phyloP scores from a whole-genome alignment of 2,113 vertebrate species.

The Festucalex cinctus region DNA sequence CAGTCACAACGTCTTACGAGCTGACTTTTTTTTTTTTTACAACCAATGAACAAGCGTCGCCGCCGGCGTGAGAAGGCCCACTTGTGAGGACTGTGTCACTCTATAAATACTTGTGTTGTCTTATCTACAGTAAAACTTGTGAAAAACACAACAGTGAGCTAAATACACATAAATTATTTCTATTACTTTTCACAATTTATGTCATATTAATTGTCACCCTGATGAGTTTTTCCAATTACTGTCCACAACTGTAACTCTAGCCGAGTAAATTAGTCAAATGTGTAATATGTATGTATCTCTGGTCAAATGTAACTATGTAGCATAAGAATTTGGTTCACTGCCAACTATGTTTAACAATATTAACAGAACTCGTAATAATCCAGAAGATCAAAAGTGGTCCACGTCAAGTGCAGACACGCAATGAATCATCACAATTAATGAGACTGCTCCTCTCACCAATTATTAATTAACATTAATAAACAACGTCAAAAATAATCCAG shows the following conservation, averaged over 20 bases:
- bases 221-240: too few species aligned
- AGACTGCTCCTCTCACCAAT: background rate
- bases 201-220: too few species aligned
- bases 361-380: background rate
- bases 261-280: too few species aligned
- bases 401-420: background rate
- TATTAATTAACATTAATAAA: background rate
- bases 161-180: background rate
- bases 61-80: conserved; percentile 2
- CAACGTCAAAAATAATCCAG: background rate
- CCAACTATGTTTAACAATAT: too few species aligned
- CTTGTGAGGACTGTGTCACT: conserved; percentile 8
- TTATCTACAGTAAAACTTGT: conserved; percentile 5
- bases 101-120: conserved; percentile 9
- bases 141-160: background rate
- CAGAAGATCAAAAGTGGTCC: background rate
- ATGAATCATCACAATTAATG: background rate
- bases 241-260: too few species aligned
- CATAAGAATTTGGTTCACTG: too few species aligned
- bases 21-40: conserved; percentile 28
- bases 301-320: too few species aligned
- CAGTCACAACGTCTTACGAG: background rate
- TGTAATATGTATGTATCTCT: too few species aligned
- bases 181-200: background rate
- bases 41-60: conserved; percentile 4